Conservation (phyloP, 1,140 invertebrate genomes). For the Chrysopa pallens region DNA sequence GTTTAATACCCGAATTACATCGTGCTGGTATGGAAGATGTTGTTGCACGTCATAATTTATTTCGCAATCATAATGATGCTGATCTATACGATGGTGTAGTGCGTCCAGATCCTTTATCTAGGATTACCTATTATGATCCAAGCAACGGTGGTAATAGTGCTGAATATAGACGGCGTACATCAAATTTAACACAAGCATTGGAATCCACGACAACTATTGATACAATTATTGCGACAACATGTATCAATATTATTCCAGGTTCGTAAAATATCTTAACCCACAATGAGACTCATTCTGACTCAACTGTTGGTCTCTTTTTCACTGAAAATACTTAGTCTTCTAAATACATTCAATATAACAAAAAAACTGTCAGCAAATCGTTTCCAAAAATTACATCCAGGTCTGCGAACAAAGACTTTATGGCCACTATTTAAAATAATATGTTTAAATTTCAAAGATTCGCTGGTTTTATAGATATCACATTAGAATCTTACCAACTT, state of each 20-base stretch:
- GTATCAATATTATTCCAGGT: constrained; percentile 7
- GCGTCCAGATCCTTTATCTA: constrained; percentile 53
- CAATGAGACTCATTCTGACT: too few relatives aligned
- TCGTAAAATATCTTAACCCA: too few relatives aligned
- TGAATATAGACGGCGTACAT: constrained; percentile 31
- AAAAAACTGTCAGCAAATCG: too few relatives aligned
- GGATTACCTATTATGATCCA: constrained; percentile 31
- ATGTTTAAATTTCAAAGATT: too few relatives aligned
- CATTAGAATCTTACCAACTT: constrained; percentile 1
- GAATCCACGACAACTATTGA: constrained; percentile 36
- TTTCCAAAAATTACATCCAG: too few relatives aligned
- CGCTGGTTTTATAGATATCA: too few relatives aligned
- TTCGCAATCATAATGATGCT: constrained; percentile 62
- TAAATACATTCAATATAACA: too few relatives aligned
- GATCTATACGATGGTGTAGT: constrained; percentile 66
- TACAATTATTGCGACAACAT: constrained; percentile 25
- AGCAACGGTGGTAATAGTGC: constrained; percentile 25
- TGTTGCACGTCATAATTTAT: constrained; percentile 63
- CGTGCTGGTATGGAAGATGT: constrained; percentile 74
- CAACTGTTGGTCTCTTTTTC: too few relatives aligned
- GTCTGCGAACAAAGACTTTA: too few relatives aligned
- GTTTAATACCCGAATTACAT: constrained; percentile 84
- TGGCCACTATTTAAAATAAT: too few relatives aligned
- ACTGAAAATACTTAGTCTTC: too few relatives aligned
- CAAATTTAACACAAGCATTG: constrained; percentile 25